phyloP scores from a whole-genome alignment of 2,888 invertebrate species.

The Sesamia inferens region DNA sequence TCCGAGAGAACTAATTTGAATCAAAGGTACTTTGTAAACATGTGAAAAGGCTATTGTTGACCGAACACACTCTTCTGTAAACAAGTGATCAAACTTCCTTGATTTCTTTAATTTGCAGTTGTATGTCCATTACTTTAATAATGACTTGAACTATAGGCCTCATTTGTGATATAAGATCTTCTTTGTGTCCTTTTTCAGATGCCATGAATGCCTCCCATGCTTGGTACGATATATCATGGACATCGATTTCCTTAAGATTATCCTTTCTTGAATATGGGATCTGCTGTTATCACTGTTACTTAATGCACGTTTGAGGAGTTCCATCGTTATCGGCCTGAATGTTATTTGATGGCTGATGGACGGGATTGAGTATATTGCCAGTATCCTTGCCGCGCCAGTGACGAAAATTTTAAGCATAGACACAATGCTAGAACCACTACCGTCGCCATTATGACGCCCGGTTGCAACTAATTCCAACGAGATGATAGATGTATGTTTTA shows the following conservation, averaged over 20 bases:
- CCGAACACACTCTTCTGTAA: conserved; percentile 68
- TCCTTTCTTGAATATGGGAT: conserved; percentile 72
- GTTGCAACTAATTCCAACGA: conserved; percentile 10
- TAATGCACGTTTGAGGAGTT: conserved; percentile 81
- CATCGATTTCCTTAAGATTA: conserved; percentile 79
- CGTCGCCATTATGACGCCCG: conserved; percentile 21
- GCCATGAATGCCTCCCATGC: conserved; percentile 40
- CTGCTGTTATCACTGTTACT: conserved; percentile 77
- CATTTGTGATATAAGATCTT: conserved; percentile 51
- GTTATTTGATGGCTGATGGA: conserved; percentile 82
- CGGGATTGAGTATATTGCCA: conserved; percentile 75
- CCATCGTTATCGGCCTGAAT: conserved; percentile 75
- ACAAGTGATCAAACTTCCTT: conserved; percentile 71
- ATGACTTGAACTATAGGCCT: conserved; percentile 30
- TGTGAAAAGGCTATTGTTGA: conserved; percentile 62
- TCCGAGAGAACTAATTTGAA: conserved; percentile 73
- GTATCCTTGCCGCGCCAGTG: conserved; percentile 71
- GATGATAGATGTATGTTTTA: conserved; percentile 15
- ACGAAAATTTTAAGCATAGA: not conserved
- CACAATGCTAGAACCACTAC: not conserved
- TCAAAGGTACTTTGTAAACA: conserved; percentile 70
- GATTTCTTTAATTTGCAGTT: conserved; percentile 60
- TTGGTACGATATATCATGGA: conserved; percentile 70
- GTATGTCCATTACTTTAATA: conserved; percentile 46
- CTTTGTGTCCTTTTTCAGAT: conserved; percentile 34